Percentiles rank a stretch among this genome's conserved stretches.
Evolutionary conservation across 2,888 invertebrate species (phyloP).

Genomic region (Dynastes hyllus): DNA sequence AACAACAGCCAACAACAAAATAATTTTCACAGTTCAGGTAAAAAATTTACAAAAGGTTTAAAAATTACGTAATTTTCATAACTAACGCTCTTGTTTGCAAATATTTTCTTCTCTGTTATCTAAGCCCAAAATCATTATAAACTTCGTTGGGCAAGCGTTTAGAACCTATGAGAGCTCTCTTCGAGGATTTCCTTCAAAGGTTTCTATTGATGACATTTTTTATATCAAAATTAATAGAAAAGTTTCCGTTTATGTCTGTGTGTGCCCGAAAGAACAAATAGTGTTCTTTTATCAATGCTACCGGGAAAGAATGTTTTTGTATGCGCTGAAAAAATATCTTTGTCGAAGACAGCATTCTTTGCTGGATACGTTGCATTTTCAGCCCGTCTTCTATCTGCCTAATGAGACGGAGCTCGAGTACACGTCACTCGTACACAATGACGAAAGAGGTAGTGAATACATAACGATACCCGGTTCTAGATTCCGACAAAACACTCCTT

Average conservation of each 20-base stretch:
- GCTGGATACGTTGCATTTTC: slow-evolving; percentile 43
- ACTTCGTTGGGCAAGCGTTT: too few relatives aligned
- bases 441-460: slow-evolving; percentile 49
- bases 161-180: too few relatives aligned
- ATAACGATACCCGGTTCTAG: slow-evolving; percentile 49
- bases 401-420: slow-evolving; percentile 52
- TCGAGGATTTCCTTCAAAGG: too few relatives aligned
- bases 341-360: slow-evolving; percentile 34
- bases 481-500: slow-evolving; percentile 44
- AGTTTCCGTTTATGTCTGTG: neutral
- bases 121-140: too few relatives aligned
- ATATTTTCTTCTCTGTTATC: too few relatives aligned
- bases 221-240: slow-evolving; percentile 19
- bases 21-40: too few relatives aligned
- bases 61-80: too few relatives aligned
- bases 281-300: slow-evolving; percentile 18
- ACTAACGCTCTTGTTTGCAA: too few relatives aligned
- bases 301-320: slow-evolving; percentile 13
- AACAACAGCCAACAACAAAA: too few relatives aligned
- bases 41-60: too few relatives aligned
- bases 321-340: slow-evolving; percentile 41
- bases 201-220: slow-evolving; percentile 9
- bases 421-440: slow-evolving; percentile 52
- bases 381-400: slow-evolving; percentile 48
- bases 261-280: neutral